Evolutionary conservation across 2,797 vertebrate species (phyloP), one percentile per base, ranked within the genome.

Genomic region (Lacerta bilineata): DNA sequence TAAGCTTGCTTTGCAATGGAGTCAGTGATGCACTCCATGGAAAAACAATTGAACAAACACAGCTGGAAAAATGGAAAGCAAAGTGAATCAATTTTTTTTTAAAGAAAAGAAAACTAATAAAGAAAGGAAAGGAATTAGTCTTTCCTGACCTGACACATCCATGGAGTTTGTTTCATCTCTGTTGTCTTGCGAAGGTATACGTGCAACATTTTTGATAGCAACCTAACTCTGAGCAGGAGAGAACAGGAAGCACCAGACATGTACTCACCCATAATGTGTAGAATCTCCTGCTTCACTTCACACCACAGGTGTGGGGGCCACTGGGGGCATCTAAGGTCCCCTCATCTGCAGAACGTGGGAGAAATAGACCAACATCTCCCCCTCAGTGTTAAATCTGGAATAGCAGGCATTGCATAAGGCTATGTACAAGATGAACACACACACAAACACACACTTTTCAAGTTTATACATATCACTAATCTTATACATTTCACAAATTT

Each of bases 141-240:
- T 50, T 50, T 11, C 50, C 11, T 50, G 84, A 41, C 11, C 33
- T 13, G 68, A 3, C 5, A 3, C 75, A 6, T 80, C 25, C 23
- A 66, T 23, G 64, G 20, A 23, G 8, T 23, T 25, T 66, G 9
- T 71, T 17, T 29, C 68, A 1, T 71, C 11, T 71, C 0, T 13
- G 3, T 71, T n/a, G 68, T 33, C 68, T 23, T 33, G 27, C 0
- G 2, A 71, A n/a, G 13, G 68, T n/a, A 9, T 71, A 33, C 0
- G 11, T 71, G 68, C 0, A 11, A 0, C 68, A 5, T 71, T 71
- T 15, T 71, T 5, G 0, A 33, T 33, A 13, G 10, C 2, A n/a
- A 13, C 11, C 68, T 33, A 11, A 33, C 29, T 71, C 4, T 33
- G n/a, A n/a, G 68, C 29, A 33, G 29, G 29, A n/a, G 68, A n/a